Evolutionary conservation across 2,797 vertebrate genomes (phyloP).

Genomic region (Apogon talboti): DNA sequence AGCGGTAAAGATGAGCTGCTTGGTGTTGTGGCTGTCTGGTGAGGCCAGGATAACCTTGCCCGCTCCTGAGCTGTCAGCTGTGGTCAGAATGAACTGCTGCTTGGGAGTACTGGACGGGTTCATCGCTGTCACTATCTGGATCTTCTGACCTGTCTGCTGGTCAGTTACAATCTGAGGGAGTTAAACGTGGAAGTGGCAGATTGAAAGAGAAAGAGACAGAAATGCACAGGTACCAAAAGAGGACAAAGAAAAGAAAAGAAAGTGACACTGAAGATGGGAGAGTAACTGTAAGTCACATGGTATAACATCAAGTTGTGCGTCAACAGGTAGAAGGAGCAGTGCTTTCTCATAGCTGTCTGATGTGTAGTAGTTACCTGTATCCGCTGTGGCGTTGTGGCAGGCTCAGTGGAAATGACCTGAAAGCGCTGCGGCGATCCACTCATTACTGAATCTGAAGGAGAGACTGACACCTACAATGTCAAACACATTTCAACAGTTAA

Average conservation of each 20-base stretch:
- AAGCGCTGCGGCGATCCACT: slow-evolving; percentile 93
- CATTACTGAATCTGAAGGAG: slow-evolving; percentile 90
- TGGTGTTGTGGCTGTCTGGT: slow-evolving; percentile 89
- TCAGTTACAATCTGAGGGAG: slow-evolving; percentile 94
- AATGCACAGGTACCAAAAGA: slow-evolving; percentile 13
- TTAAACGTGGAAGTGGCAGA: slow-evolving; percentile 21
- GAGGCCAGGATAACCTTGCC: slow-evolving; percentile 96
- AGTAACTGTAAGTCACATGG: slow-evolving; percentile 10
- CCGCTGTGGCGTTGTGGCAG: slow-evolving; percentile 89
- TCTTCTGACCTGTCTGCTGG: slow-evolving; percentile 97
- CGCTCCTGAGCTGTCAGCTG: slow-evolving; percentile 91
- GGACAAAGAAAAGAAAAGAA: not conserved
- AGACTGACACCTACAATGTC: slow-evolving; percentile 81
- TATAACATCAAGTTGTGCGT: slow-evolving; percentile 15
- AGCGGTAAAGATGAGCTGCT: slow-evolving; percentile 96
- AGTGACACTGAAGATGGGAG: not conserved
- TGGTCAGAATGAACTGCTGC: slow-evolving; percentile 94
- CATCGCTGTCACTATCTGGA: slow-evolving; percentile 96
- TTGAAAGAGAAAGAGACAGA: slow-evolving; percentile 12
- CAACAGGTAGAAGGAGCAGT: slow-evolving; percentile 21
- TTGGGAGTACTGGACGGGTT: slow-evolving; percentile 91
- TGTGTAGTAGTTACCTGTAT: slow-evolving; percentile 87
- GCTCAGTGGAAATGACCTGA: slow-evolving; percentile 94
- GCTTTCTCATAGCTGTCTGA: slow-evolving; percentile 1
- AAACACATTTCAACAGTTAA: slow-evolving; percentile 29